phyloP scores from a whole-genome alignment of 2,888 invertebrate species.

The Ophioninae sp. region DNA sequence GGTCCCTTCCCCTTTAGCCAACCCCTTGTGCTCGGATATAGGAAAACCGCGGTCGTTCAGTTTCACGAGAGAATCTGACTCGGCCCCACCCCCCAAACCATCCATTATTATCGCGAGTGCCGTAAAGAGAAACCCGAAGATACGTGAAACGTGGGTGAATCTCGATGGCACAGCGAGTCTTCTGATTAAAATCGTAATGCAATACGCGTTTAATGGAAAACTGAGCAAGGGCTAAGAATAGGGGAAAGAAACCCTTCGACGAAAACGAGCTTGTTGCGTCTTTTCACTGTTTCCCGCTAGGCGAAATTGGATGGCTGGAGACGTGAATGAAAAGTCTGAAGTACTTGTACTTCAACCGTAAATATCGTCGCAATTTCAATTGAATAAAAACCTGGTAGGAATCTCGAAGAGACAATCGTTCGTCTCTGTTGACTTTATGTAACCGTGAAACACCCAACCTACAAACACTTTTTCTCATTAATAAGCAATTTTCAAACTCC shows the following conservation, averaged over 20 bases:
- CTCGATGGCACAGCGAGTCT: conserved; percentile 44
- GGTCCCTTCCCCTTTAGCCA: conserved; percentile 5
- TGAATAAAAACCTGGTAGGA: background rate
- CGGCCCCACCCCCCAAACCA: conserved; percentile 23
- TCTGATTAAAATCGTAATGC: conserved; percentile 79
- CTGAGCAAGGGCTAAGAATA: conserved; percentile 8
- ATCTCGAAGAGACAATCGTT: too few species aligned
- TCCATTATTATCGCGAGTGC: conserved; percentile 68
- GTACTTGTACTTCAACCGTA: background rate
- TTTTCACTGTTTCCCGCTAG: background rate
- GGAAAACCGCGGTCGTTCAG: conserved; percentile 25
- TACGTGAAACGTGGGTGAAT: conserved; percentile 7
- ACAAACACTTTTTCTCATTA: too few species aligned
- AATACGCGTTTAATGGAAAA: conserved; percentile 75
- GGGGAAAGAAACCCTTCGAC: conserved; percentile 59
- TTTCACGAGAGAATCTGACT: conserved; percentile 9
- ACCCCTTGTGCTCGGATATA: conserved; percentile 13
- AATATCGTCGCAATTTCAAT: background rate
- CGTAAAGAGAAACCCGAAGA: conserved; percentile 49
- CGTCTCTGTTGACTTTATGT: too few species aligned
- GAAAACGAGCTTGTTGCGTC: conserved; percentile 27
- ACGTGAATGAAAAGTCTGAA: background rate
- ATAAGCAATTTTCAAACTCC: too few species aligned
- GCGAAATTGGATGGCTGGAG: background rate
- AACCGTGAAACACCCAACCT: too few species aligned